phyloP scores from a whole-genome alignment of 1,140 invertebrate genomes.

The Sarcophaga bullata region DNA sequence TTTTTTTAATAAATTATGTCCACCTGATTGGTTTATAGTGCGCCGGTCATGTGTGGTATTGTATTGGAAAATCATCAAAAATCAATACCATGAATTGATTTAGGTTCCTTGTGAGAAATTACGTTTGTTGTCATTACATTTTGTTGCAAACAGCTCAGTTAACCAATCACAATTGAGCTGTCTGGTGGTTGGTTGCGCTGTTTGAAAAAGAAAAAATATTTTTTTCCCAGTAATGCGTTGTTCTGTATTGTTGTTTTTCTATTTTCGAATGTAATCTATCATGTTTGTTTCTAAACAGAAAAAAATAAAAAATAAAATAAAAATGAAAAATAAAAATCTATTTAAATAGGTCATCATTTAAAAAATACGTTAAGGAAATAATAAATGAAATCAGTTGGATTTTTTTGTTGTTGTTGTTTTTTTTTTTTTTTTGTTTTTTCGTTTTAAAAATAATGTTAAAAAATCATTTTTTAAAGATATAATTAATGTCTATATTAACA shows the following conservation, averaged over 20 bases:
- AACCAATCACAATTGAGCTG: conserved; percentile 26
- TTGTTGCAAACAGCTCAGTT: background rate
- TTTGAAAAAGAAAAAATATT: background rate
- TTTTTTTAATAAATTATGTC: background rate
- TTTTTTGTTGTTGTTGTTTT: too few relatives aligned
- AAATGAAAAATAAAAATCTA: background rate
- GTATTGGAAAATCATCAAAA: conserved; percentile 64
- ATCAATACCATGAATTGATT: conserved; percentile 55
- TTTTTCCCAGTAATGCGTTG: background rate
- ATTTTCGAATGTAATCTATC: background rate
- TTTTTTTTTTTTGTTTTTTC: background rate
- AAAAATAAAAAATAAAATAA: too few relatives aligned
- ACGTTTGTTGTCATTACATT: background rate
- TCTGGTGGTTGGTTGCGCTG: conserved; percentile 20
- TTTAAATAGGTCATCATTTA: conserved; percentile 22
- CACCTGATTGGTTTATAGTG: conserved; percentile 14
- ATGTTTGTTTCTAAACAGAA: too few relatives aligned
- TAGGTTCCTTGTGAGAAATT: conserved; percentile 24
- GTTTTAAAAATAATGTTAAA: conserved; percentile 38
- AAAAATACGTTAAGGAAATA: background rate
- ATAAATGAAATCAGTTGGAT: too few relatives aligned
- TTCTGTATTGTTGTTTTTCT: background rate
- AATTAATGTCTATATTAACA: conserved; percentile 49
- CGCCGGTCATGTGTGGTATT: background rate
- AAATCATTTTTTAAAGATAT: conserved; percentile 46